These are phyloP conservation scores for Seriola quinqueradiata DNA, from an alignment of 2,113 vertebrate species.

Conservation along the genomic window DNA sequence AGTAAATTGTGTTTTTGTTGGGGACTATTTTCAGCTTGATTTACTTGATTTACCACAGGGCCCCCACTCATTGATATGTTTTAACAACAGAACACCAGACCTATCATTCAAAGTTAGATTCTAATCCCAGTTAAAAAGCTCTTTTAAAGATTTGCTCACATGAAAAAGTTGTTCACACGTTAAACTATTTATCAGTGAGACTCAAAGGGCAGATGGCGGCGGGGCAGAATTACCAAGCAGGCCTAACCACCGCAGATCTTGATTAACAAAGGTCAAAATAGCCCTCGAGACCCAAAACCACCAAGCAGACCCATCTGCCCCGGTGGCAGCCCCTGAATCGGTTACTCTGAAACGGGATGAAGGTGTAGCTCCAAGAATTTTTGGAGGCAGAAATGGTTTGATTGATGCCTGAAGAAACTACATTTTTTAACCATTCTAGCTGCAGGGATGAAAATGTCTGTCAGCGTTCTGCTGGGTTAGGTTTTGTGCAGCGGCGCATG, in stretches of 20 bases:
- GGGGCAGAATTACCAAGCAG: conserved; percentile 8
- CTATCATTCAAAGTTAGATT: no score
- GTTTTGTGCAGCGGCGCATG: neutral
- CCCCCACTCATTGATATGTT: no score
- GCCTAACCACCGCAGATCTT: neutral
- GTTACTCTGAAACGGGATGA: neutral
- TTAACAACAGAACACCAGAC: no score
- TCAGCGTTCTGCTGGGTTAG: neutral
- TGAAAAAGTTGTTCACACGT: neutral
- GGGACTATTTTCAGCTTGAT: neutral
- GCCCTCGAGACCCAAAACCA: neutral
- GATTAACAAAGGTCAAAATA: conserved; percentile 1
- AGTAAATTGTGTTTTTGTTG: neutral
- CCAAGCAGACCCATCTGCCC: neutral
- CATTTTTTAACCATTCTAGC: neutral
- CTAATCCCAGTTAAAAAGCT: no score
- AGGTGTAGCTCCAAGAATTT: neutral
- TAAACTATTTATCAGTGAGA: neutral
- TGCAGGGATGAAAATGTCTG: no score
- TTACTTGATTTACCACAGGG: no score
- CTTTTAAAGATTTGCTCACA: no score
- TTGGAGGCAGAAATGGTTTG: neutral
- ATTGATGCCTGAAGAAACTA: neutral
- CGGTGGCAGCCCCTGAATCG: neutral
- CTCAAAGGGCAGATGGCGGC: conserved; percentile 22